Percentiles rank a stretch among this genome's conserved stretches.
Conservation (phyloP, 2,113 vertebrate genomes). For the Falco punctatus region DNA sequence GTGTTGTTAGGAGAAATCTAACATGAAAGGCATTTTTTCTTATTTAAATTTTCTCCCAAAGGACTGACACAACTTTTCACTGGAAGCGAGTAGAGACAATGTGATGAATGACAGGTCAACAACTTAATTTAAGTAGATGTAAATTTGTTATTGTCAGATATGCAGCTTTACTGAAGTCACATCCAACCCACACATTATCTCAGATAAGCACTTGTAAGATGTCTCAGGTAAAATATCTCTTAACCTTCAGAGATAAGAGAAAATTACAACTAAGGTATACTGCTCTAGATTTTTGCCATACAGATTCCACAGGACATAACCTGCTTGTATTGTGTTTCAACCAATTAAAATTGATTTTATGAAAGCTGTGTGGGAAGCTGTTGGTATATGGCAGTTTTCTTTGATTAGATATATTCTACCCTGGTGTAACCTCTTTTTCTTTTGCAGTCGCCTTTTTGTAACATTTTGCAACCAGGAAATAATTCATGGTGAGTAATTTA, state of each 20-base stretch:
- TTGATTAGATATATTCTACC: neutral
- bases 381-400: neutral
- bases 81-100: neutral
- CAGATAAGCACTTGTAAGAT: neutral
- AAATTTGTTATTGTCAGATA: slow-evolving; percentile 29
- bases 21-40: neutral
- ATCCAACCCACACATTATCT: neutral
- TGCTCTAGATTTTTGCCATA: neutral
- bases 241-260: neutral
- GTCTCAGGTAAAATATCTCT: slow-evolving; percentile 20
- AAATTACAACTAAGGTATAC: neutral
- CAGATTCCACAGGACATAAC: neutral
- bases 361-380: neutral
- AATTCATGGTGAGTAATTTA: neutral
- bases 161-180: neutral
- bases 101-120: slow-evolving; percentile 34
- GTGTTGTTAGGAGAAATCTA: neutral
- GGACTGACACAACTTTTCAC: neutral
- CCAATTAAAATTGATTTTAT: neutral
- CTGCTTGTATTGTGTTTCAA: neutral
- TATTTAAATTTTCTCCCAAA: neutral
- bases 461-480: neutral
- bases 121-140: slow-evolving; percentile 7
- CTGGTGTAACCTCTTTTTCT: neutral
- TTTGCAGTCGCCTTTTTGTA: neutral